These are phyloP conservation scores for Dolichoris vasculosae DNA, from an alignment of 1,140 invertebrate genomes.

Conservation along the genomic window DNA sequence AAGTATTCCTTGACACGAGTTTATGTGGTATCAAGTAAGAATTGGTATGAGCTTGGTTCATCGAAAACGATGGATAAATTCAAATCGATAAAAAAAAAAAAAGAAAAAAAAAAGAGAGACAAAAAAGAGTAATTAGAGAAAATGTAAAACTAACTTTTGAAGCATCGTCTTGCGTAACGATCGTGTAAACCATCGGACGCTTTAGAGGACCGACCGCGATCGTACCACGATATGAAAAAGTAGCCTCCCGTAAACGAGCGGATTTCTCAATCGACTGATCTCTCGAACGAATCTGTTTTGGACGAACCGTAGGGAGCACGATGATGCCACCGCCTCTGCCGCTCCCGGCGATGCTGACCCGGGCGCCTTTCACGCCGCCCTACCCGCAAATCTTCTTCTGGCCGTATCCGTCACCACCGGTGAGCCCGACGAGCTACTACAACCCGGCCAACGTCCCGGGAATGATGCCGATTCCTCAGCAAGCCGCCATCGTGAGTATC, in stretches of 20 bases:
- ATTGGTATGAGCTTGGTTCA: neutral
- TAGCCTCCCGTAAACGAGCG: neutral
- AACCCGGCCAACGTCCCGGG: slow-evolving; percentile 71
- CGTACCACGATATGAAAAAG: neutral
- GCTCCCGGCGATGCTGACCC: slow-evolving; percentile 64
- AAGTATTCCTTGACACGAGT: neutral
- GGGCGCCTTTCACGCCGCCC: slow-evolving; percentile 74
- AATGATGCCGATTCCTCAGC: slow-evolving; percentile 68
- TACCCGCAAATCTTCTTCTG: slow-evolving; percentile 85
- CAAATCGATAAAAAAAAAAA: neutral
- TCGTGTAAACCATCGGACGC: neutral
- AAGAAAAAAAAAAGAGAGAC: neutral
- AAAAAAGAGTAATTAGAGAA: too few species aligned
- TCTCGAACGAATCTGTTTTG: neutral
- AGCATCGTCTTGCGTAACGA: neutral
- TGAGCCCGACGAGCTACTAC: slow-evolving; percentile 91
- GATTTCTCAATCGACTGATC: neutral
- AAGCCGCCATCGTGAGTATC: slow-evolving; percentile 65
- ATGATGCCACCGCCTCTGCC: slow-evolving; percentile 75
- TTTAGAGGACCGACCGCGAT: neutral
- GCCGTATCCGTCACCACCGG: slow-evolving; percentile 93
- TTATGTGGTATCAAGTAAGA: neutral
- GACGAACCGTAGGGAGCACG: slow-evolving; percentile 73
- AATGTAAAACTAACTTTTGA: neutral
- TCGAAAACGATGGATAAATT: neutral